phyloP scores from a whole-genome alignment of 1,140 invertebrate genomes.

The Thaumetopoea pityocampa region DNA sequence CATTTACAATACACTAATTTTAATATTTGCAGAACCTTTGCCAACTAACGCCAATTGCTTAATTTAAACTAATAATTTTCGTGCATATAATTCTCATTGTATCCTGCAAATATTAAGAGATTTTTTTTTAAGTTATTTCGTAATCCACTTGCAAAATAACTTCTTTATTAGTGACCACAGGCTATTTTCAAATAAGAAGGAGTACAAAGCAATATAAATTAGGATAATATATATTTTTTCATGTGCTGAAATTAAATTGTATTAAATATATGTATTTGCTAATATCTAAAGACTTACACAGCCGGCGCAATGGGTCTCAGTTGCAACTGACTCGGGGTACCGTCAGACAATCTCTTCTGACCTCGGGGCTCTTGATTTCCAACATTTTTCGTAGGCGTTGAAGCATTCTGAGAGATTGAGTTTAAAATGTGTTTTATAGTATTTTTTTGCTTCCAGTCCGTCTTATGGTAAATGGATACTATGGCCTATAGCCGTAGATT shows the following conservation, averaged over 20 bases:
- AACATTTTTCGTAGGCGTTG: conserved; percentile 50
- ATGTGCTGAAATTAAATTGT: neutral
- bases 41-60: conserved; percentile 11
- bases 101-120: conserved; percentile 4
- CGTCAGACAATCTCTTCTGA: conserved; percentile 63
- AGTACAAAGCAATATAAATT: too few species aligned
- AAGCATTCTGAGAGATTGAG: conserved; percentile 50
- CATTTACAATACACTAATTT: neutral
- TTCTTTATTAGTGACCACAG: too few species aligned
- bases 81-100: neutral
- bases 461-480: too few species aligned
- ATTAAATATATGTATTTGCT: too few species aligned
- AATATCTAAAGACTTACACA: conserved; percentile 41
- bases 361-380: conserved; percentile 49
- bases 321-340: conserved; percentile 61
- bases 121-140: neutral
- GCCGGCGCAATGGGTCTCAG: conserved; percentile 62
- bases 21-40: neutral
- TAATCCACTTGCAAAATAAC: too few species aligned
- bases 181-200: too few species aligned
- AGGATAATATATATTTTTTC: conserved; percentile 4
- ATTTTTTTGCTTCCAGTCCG: too few species aligned
- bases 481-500: too few species aligned
- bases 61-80: neutral
- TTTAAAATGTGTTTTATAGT: too few species aligned